Base-by-base conservation (phyloP, 2,888 invertebrate species). In the Drosophila affinis region DNA sequence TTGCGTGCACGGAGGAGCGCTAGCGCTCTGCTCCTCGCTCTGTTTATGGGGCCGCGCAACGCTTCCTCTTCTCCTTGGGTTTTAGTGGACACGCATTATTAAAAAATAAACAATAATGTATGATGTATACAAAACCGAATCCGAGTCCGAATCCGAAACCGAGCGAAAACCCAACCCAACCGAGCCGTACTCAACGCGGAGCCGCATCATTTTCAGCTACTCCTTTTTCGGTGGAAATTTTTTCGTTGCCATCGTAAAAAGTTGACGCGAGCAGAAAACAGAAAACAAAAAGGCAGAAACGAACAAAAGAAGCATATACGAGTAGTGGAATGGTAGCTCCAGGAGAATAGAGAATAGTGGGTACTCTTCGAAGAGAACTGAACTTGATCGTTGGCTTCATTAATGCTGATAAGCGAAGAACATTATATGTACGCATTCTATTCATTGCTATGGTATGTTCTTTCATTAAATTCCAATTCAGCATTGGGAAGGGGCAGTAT, bases 71-170 rank as follows among this genome's bases (percentile, higher is more conserved):
- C 48, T 47, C 48, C 69, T 52, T 62, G 45, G 60, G 67, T 77
- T 84, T 86, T 80, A 87, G 87, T 87, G 87, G 87, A 87, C 85
- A 87, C 87, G 87, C 87, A 87, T 87, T 87, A 87, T 87, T 88
- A 81, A 87, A 83, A 83, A 87, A 87, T 88, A 87, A 85, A 87
- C 87, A 88, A 88, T 82, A 79, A 76, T 77, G 76, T 76, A 78
- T 73, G 78, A 69, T 47, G 61, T 65, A 80, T 70, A 75, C 62
- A 69, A 63, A 72, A 47, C 27, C 21, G 69, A 54, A 46, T 6
- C 34, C 18, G 46, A 48, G 59, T 58, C 62, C 61, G 55, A 49
- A 56, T 17, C 62, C 10, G 45, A 51, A 62, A 61, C 60, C 60
- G 55, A 53, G 3, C 21, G 21, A 21, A 21, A 56, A 39, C 62